These are phyloP conservation scores for Clistopyga incitator DNA, from an alignment of 2,888 invertebrate species.

Conservation along the genomic window DNA sequence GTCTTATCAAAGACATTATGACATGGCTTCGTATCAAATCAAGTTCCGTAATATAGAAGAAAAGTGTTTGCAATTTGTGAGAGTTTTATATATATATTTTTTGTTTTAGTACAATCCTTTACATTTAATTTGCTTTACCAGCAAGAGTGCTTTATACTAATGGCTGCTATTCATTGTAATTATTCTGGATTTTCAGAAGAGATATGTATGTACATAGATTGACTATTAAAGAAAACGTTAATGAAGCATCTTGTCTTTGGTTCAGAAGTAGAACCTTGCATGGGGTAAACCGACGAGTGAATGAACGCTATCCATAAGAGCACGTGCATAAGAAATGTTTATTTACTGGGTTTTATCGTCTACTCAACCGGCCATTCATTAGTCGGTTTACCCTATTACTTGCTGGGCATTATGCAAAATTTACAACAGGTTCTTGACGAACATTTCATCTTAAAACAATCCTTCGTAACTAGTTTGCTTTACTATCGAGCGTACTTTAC, in stretches of 20 bases:
- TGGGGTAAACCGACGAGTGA: no score
- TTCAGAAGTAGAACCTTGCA: no score
- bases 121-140: background rate
- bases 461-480: no score
- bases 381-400: no score
- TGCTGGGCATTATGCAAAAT: no score
- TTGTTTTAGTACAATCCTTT: background rate
- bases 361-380: no score
- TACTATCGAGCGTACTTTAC: no score
- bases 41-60: background rate
- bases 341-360: no score
- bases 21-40: background rate
- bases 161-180: conserved; percentile 31
- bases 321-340: no score
- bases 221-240: conserved; percentile 24
- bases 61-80: conserved; percentile 2
- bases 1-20: background rate
- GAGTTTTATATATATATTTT: background rate
- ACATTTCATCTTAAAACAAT: no score
- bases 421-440: no score
- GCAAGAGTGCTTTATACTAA: conserved; percentile 13
- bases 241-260: conserved; percentile 7
- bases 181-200: conserved; percentile 33
- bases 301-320: no score
- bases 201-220: conserved; percentile 40